Evolutionary conservation across 1,140 invertebrate species (phyloP).

Genomic region (Drosophila kurseongensis): DNA sequence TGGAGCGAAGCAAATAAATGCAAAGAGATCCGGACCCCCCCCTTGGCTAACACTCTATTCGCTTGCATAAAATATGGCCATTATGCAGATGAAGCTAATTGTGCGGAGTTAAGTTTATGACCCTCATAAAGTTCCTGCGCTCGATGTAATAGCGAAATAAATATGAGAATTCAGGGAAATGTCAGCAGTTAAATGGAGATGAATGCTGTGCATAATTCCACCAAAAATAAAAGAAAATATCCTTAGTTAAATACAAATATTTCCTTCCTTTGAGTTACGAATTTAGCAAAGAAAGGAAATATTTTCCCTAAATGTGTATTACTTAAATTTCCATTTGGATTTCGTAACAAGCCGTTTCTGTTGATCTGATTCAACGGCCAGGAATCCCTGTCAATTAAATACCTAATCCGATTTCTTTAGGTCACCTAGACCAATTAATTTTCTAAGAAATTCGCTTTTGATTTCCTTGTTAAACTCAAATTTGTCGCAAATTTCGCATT

Average conservation of each 20-base stretch:
- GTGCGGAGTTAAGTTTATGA: slow-evolving; percentile 44
- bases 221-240: slow-evolving; percentile 6
- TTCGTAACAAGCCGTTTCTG: neutral
- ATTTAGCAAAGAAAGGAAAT: neutral
- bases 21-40: neutral
- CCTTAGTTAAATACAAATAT: slow-evolving; percentile 12
- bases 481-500: slow-evolving; percentile 11
- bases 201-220: neutral
- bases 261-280: slow-evolving; percentile 1
- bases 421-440: slow-evolving; percentile 6
- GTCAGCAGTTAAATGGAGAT: slow-evolving; percentile 6
- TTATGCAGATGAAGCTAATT: slow-evolving; percentile 57
- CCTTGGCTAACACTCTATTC: slow-evolving; percentile 15
- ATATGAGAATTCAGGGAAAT: slow-evolving; percentile 18
- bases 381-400: neutral
- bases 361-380: no score
- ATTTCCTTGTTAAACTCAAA: slow-evolving; percentile 18
- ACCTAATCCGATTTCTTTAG: neutral
- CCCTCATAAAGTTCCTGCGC: slow-evolving; percentile 25
- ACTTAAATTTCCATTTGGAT: neutral
- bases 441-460: neutral
- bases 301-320: neutral
- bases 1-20: slow-evolving; percentile 17
- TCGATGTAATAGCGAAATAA: slow-evolving; percentile 14
- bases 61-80: slow-evolving; percentile 43